Evolutionary conservation across 2,797 vertebrate genomes (phyloP).

Genomic region (Lepidocolaptes lacrymiger): DNA sequence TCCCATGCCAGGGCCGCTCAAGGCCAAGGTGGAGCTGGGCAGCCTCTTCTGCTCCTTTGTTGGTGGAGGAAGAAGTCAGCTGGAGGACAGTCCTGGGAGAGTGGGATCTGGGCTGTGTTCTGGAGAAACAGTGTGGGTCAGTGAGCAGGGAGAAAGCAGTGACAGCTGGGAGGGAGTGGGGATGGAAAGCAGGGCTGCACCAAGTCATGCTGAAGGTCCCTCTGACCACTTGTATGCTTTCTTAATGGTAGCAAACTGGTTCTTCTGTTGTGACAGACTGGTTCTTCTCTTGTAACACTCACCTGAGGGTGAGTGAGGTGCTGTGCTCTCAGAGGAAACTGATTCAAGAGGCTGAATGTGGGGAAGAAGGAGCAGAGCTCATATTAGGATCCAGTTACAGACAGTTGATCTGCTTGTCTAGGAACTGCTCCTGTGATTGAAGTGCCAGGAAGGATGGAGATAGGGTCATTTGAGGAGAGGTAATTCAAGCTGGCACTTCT

Average conservation of each 20-base stretch:
- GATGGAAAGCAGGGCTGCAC: background rate
- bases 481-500: background rate
- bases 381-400: background rate
- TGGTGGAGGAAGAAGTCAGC: background rate
- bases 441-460: background rate
- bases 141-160: background rate
- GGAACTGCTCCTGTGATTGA: background rate
- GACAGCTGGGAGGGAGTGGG: background rate
- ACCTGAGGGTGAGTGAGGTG: background rate
- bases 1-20: background rate
- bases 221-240: background rate
- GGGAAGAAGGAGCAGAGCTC: background rate
- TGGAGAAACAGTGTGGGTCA: background rate
- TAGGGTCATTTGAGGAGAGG: background rate
- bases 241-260: background rate
- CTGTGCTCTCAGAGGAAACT: background rate
- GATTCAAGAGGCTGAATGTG: background rate
- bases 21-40: background rate
- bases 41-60: background rate
- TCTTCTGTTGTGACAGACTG: background rate
- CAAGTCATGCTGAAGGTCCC: background rate
- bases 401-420: background rate
- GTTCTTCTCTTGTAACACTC: background rate
- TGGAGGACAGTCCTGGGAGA: rapidly evolving
- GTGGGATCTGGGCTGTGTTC: background rate